Evolutionary conservation across 1,140 invertebrate species (phyloP), one percentile per base, ranked within the genome.

Genomic region (Cryptotermes secundus): DNA sequence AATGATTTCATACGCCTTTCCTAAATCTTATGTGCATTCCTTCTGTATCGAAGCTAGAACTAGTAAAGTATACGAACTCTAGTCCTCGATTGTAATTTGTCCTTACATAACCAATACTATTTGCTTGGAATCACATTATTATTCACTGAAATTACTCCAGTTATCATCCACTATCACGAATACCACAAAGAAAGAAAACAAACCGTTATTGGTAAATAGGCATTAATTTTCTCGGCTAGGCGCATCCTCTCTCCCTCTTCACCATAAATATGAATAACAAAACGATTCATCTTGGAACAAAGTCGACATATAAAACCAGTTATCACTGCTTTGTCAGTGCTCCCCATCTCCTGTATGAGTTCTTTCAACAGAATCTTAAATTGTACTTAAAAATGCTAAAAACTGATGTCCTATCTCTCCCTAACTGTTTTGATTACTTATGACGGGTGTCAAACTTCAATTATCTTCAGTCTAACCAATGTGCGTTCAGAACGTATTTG

Each of bases 271-370:
- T 95, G 94, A 86, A 95, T 92, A 82, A 95, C 95, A 87, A 94
- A 94, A 88, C 93, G 91, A 88, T 95, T 95, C 94, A 95, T 95
- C 92, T 95, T 94, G 80, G 94, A 95, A 90, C 95, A 95, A 49
- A 95, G 92, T 88, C 95, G 92, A 90, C 95, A 95, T 88, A 95
- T 94, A 90, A 95, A 95, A 86, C 95, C 94, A 42, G 94, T 95
- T 86, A 95, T 92, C 87, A 95, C 92, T 84, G 93, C 94, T 90
- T 92, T 94, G 87, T 95, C 94, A 85, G 94, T 92, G 87, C 94
- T 95, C 82, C 94, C 94, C 94, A 95, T 95, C 87, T 88, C 89
- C 31, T 4, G 0, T 26, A 82, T 31, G n/a, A 31, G 16, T 16
- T n/a, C 3, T 72, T n/a, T 72, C 59, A n/a, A 72, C 31, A 72